phyloP scores from a whole-genome alignment of 2,113 vertebrate species.

The Forbesichthys papilliferus region DNA sequence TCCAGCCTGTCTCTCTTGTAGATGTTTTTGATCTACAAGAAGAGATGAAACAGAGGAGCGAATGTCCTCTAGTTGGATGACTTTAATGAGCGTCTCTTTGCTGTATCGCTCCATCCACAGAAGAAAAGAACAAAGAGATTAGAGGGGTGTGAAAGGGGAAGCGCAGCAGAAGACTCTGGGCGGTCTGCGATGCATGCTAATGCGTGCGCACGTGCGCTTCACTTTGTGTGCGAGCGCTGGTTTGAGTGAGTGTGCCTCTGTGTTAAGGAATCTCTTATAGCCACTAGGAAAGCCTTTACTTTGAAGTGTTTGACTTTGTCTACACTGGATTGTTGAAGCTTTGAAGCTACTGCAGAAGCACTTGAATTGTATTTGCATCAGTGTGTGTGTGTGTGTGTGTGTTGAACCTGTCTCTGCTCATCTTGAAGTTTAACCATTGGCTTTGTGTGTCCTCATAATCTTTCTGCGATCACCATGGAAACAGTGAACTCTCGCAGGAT shows the following conservation, averaged over 20 bases:
- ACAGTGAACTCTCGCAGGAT: conserved; percentile 48
- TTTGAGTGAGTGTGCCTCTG: conserved; percentile 13
- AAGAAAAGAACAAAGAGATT: conserved; percentile 30
- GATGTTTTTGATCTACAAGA: conserved; percentile 54
- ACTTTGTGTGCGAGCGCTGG: conserved; percentile 13
- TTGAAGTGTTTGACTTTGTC: conserved; percentile 59
- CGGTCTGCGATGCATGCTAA: not conserved
- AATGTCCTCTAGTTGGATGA: conserved; percentile 28
- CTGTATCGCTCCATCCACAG: conserved; percentile 8
- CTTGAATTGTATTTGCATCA: conserved; percentile 37
- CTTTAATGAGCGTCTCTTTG: conserved; percentile 26
- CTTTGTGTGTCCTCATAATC: conserved; percentile 36
- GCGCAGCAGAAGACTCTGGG: conserved; percentile 7
- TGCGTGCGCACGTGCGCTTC: not conserved
- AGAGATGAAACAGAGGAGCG: conserved; percentile 19
- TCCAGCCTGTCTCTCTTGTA: conserved; percentile 36
- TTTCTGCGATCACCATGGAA: conserved; percentile 52
- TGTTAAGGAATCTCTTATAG: conserved; percentile 41
- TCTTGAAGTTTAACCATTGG: conserved; percentile 24
- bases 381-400: conserved; percentile 21
- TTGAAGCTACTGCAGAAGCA: conserved; percentile 45
- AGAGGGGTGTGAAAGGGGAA: conserved; percentile 8
- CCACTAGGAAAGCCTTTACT: conserved; percentile 33
- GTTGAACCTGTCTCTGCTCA: conserved; percentile 30
- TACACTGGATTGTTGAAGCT: conserved; percentile 47